Conservation (phyloP, 2,113 vertebrate genomes). For the Pterocles burchelli region DNA sequence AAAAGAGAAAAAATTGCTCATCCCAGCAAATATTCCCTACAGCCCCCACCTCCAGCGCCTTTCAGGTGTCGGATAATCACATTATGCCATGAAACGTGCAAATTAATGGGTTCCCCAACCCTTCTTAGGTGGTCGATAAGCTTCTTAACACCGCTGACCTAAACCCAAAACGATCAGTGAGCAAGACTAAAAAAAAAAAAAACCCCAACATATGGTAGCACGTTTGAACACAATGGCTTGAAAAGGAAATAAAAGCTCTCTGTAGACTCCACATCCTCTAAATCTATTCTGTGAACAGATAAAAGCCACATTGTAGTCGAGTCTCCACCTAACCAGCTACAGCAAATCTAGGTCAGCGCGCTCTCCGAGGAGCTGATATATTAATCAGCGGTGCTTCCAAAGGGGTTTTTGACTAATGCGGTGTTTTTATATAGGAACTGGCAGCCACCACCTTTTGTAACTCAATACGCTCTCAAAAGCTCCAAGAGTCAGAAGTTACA, state of each 20-base stretch:
- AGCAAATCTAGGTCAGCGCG: background rate
- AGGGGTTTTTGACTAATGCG: background rate
- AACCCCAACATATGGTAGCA: background rate
- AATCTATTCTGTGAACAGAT: background rate
- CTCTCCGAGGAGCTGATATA: background rate
- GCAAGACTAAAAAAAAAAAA: background rate
- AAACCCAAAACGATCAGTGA: background rate
- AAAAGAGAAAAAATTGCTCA: background rate
- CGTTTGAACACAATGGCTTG: background rate
- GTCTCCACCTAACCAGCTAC: background rate
- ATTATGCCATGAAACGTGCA: background rate
- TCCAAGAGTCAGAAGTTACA: background rate
- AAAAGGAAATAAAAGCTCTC: background rate
- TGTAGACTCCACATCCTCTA: background rate
- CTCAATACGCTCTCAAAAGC: background rate
- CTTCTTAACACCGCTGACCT: background rate
- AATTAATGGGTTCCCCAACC: background rate
- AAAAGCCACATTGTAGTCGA: background rate
- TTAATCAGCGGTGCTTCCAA: background rate
- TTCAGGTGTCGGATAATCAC: background rate
- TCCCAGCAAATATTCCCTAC: background rate
- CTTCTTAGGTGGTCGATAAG: background rate
- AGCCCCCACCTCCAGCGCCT: background rate
- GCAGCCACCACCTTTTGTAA: constrained; percentile 9
- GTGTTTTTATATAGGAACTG: constrained; percentile 17